Percentiles rank a stretch among this genome's conserved stretches.
Conservation (phyloP, 2,888 invertebrate genomes). For the Sinodicranocentrus sp. region DNA sequence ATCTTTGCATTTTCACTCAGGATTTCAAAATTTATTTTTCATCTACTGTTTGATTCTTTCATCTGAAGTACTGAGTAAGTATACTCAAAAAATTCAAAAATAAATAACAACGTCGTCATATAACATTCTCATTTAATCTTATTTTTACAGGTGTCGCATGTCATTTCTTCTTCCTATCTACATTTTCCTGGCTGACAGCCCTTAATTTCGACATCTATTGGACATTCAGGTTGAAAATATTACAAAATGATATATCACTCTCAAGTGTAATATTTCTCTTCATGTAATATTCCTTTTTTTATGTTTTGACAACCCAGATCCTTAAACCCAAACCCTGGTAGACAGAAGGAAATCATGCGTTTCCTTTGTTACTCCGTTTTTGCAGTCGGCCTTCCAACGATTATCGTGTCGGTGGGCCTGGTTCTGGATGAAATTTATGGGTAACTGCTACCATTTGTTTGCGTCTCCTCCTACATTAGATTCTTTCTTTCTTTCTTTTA, state of each 20-base stretch:
- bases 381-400: constrained; percentile 52
- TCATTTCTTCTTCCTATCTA: constrained; percentile 71
- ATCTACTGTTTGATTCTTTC: too few relatives aligned
- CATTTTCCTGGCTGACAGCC: constrained; percentile 70
- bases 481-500: too few relatives aligned
- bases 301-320: constrained; percentile 28
- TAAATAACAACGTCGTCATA: too few relatives aligned
- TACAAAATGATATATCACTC: not conserved
- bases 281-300: too few relatives aligned
- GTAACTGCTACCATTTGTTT: constrained; percentile 35
- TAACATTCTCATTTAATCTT: too few relatives aligned
- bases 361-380: constrained; percentile 55
- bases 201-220: constrained; percentile 72
- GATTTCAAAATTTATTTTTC: too few relatives aligned
- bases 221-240: constrained; percentile 48
- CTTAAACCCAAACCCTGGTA: constrained; percentile 56
- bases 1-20: too few relatives aligned
- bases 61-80: too few relatives aligned
- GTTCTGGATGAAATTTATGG: constrained; percentile 59
- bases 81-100: too few relatives aligned
- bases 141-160: constrained; percentile 58
- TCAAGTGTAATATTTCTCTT: too few relatives aligned
- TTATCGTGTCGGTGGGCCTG: constrained; percentile 53
- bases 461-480: not conserved
- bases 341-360: constrained; percentile 45